Evolutionary conservation across 2,113 vertebrate species (phyloP), one percentile per base, ranked within the genome.

Genomic region (Aramus guarauna): DNA sequence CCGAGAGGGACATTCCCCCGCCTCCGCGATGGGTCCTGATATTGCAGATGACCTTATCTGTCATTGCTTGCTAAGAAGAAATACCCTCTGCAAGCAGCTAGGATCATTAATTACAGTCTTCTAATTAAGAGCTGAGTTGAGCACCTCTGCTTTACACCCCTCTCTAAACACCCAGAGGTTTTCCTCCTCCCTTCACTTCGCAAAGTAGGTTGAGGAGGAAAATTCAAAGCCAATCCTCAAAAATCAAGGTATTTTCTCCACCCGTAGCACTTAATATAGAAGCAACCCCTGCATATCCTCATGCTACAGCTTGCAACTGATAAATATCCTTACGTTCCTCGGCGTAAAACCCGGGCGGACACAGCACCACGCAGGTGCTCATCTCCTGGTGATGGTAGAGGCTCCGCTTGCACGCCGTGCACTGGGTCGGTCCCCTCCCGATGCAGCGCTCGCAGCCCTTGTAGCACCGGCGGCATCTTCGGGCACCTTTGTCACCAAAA

Each of bases 371-470:
- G 24, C 99, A 99, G 67, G 97, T 95, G 89, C 88, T 97, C 67
- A 94, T 97, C 90, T 98, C 98, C 29, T 97, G 91, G 92, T 98
- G 97, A 27, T 98, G 97, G 96, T 98, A 99, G 80, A 99, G 98
- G 16, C 98, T 98, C 4, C 98, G 95, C 41, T 98, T 98, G 97
- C 99, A 99, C 11, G 98, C 97, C 0, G 96, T 97, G 97, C 99
- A 99, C 69, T 98, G 97, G 2, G 85, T 95, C 0, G 92, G 76
- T 21, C 97, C 96, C 67, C 85, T 97, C 15, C 98, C 98, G 0
- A 92, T 63, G 24, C 99, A 99, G 12, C 93, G 97, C 95, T 99
- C 99, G 14, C 99, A 99, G n/a, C 98, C 98, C 94, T 97, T 97
- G 83, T 95, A 92, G 97, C 99, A 99, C 36, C 98, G 97, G 52